These are phyloP conservation scores for Cheiracanthium punctorium DNA, from an alignment of 2,888 invertebrate species.

Conservation along the genomic window DNA sequence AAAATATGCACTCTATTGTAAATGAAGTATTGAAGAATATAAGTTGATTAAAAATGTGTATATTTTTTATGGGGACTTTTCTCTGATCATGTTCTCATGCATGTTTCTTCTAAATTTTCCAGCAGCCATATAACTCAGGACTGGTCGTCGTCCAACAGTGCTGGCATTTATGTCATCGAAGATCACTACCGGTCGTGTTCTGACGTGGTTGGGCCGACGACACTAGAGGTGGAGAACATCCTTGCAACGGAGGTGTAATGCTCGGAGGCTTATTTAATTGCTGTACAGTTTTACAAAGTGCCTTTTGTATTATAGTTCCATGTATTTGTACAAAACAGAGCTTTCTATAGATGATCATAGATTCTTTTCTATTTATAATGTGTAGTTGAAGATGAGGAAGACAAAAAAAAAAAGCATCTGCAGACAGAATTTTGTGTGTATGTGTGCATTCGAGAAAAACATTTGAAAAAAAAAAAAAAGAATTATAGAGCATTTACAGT, in stretches of 20 bases:
- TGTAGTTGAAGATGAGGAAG: conserved; percentile 51
- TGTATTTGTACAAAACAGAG: conserved; percentile 68
- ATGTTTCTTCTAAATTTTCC: no score
- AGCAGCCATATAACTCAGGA: conserved; percentile 51
- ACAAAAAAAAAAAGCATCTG: no score
- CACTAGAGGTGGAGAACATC: conserved; percentile 27
- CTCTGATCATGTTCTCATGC: no score
- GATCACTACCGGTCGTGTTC: conserved; percentile 41
- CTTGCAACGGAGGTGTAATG: conserved; percentile 61
- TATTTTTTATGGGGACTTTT: no score
- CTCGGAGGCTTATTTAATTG: conserved; percentile 45
- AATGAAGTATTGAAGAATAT: no score
- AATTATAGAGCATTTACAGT: not conserved
- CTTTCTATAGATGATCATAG: conserved; percentile 67
- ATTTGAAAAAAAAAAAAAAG: no score
- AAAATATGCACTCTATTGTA: no score
- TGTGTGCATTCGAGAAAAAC: not conserved
- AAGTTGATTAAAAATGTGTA: no score
- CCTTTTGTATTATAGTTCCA: conserved; percentile 66
- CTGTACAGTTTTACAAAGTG: conserved; percentile 62
- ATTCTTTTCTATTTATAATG: conserved; percentile 64
- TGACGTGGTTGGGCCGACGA: conserved; percentile 2
- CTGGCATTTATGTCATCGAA: conserved; percentile 54
- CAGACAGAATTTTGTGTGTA: not conserved
- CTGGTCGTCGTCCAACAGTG: conserved; percentile 43